Evolutionary conservation across 2,113 vertebrate species (phyloP), one percentile per base, ranked within the genome.

Genomic region (Ceratotherium simum): DNA sequence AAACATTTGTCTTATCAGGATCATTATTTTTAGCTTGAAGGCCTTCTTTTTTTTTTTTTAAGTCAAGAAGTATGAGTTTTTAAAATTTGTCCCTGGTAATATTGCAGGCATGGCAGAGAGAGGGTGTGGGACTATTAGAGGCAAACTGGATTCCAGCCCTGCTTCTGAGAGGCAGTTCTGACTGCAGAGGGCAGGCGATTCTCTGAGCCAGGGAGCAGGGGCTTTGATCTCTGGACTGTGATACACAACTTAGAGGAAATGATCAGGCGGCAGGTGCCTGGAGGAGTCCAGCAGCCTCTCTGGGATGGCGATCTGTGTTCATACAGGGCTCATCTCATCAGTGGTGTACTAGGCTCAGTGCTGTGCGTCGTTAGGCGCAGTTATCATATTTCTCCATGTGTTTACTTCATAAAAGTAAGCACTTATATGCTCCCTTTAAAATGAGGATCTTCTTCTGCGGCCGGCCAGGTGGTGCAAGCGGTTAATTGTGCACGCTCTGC

Each of bases 351-450:
- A 73, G 48, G 75, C 73, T 95, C 48, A 93, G 76, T 64, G 39
- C n/a, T 87, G 62, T 79, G 56, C 84, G 87, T 79, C 83, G 81
- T 94, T 83, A 92, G 62, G 36, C 48, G 81, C 42, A 90, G 62
- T 95, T 96, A 89, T 82, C 33, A 20, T 94, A 56, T 62, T 90
- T 95, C 96, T 79, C 39, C 36, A 82, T 76, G n/a, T 96, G 23
- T 90, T 85, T 95, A 56, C 73, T 96, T 81, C 58, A 85, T 89
- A 42, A 89, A 93, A 76, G 31, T 23, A 67, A 88, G 70, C 60
- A 84, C 17, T 89, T 92, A 51, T 91, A 65, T 65, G 48, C 21
- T 95, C n/a, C 33, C 46, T 83, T 73, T 81, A 91, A 97, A 95
- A 64, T 93, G 36, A 13, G 13, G 42, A 48, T 85, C 1, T 62